phyloP scores from a whole-genome alignment of 2,113 vertebrate species.

The Dolichallabes microphthalmus region DNA sequence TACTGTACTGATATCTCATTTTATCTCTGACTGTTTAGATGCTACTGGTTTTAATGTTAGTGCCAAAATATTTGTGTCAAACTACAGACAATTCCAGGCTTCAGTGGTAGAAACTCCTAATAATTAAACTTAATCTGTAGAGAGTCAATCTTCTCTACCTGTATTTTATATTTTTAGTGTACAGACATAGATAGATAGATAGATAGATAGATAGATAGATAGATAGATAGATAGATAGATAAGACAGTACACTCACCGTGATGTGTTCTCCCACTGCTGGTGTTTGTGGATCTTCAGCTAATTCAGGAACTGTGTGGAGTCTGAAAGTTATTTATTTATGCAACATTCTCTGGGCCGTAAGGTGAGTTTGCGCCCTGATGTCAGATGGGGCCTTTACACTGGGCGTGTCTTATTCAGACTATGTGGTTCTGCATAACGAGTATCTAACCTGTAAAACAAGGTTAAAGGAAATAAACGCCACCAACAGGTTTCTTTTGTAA shows the following conservation, averaged over 20 bases:
- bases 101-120: background rate
- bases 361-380: background rate
- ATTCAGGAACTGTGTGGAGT: background rate
- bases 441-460: background rate
- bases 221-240: too few species aligned
- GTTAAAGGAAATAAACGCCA: background rate
- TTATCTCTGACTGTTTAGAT: background rate
- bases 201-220: too few species aligned
- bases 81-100: background rate
- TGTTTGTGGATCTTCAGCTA: background rate
- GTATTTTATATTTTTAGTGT: background rate
- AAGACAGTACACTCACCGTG: background rate
- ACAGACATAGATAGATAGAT: too few species aligned
- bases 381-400: background rate
- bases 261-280: background rate
- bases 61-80: background rate
- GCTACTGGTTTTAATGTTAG: background rate
- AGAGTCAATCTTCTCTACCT: background rate
- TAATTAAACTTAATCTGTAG: background rate
- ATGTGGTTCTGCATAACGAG: background rate
- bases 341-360: background rate
- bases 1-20: too few species aligned
- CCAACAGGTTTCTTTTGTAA: background rate
- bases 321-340: background rate
- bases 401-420: background rate